Percentiles rank a stretch among this genome's conserved stretches.
phyloP scores from a whole-genome alignment of 2,888 invertebrate species.

The Meta bourneti region DNA sequence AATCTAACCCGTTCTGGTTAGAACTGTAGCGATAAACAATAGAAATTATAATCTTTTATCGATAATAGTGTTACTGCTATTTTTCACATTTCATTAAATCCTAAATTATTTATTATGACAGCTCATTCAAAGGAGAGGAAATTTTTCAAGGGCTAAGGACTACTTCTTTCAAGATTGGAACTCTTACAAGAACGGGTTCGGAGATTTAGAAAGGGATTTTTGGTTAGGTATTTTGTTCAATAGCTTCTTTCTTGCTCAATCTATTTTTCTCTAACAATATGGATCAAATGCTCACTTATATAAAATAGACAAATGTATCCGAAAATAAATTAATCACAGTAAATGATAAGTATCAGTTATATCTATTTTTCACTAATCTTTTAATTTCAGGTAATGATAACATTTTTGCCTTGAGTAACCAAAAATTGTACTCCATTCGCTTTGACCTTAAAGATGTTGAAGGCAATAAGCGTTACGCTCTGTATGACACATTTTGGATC shows the following conservation, averaged over 20 bases:
- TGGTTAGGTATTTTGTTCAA: background rate
- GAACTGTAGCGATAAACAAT: too few relatives aligned
- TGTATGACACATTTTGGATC: background rate
- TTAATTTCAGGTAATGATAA: slow-evolving; percentile 9
- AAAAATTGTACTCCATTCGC: background rate
- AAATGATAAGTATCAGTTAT: background rate
- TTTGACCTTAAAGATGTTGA: background rate
- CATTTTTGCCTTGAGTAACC: slow-evolving; percentile 15
- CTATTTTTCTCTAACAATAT: background rate
- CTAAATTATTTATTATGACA: too few relatives aligned
- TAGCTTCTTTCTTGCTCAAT: background rate
- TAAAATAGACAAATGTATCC: background rate
- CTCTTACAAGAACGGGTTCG: background rate
- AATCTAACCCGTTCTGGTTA: too few relatives aligned
- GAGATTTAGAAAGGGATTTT: background rate
- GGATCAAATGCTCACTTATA: background rate
- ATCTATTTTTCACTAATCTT: background rate
- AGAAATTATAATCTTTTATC: too few relatives aligned
- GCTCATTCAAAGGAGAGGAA: background rate
- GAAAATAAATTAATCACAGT: background rate
- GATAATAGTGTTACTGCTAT: too few relatives aligned
- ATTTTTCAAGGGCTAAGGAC: background rate
- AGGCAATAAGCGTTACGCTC: background rate
- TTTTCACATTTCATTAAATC: too few relatives aligned
- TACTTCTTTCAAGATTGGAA: background rate